Conservation (phyloP, 2,113 vertebrate genomes). For the Sakesphorus luctuosus region DNA sequence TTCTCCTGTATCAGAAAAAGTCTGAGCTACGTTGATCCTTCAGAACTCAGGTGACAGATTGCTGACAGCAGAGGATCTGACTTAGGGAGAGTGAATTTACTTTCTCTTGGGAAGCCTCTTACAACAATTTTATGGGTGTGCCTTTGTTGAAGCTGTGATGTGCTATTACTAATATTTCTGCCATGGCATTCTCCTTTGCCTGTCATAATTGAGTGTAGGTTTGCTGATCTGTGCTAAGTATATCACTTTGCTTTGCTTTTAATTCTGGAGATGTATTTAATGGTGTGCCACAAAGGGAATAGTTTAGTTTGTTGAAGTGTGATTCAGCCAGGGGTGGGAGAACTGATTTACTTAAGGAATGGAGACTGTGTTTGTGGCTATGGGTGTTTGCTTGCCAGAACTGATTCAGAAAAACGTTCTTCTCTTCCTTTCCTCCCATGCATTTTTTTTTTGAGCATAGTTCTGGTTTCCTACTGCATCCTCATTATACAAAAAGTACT, state of each 20-base stretch:
- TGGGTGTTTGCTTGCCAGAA: neutral
- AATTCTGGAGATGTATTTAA: neutral
- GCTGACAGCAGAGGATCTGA: neutral
- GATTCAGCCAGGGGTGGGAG: conserved; percentile 19
- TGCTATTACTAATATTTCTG: neutral
- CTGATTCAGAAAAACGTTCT: neutral
- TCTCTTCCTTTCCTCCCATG: neutral
- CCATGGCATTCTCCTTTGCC: neutral
- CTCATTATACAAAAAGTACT: neutral
- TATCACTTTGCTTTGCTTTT: neutral
- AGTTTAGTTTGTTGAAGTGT: neutral
- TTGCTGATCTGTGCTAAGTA: neutral
- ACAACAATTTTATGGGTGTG: neutral
- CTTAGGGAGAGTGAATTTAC: neutral
- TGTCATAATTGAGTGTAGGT: neutral
- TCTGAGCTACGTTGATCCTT: neutral
- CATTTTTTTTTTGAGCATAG: neutral
- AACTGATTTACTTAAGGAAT: neutral
- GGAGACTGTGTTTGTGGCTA: neutral
- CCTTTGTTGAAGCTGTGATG: neutral
- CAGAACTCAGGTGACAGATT: neutral
- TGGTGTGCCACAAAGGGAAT: neutral
- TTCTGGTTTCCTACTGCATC: neutral
- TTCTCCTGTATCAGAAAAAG: neutral
- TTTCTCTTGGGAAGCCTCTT: neutral